Percentiles rank a stretch among this genome's conserved stretches.
Evolutionary conservation across 2,888 invertebrate genomes (phyloP).

Genomic region (Ectemnius continuus): DNA sequence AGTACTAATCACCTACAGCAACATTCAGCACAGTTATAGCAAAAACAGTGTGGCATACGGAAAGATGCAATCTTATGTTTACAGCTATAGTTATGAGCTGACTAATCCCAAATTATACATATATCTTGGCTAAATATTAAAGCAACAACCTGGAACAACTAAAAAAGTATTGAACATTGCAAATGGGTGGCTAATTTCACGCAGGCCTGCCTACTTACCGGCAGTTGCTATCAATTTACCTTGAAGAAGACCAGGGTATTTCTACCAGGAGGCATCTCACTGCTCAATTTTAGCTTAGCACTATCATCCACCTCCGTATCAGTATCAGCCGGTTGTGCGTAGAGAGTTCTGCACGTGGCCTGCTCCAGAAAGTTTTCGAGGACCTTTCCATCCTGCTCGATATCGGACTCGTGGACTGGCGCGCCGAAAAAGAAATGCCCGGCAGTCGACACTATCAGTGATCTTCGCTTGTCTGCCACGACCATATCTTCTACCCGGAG

Average conservation of each 20-base stretch:
- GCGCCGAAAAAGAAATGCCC: constrained; percentile 69
- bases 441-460: constrained; percentile 70
- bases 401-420: constrained; percentile 42
- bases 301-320: constrained; percentile 27
- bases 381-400: constrained; percentile 46
- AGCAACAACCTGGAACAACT: no score
- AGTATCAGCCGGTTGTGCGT: constrained; percentile 57
- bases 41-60: no score
- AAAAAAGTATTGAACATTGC: no score
- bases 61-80: no score
- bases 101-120: no score
- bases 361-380: constrained; percentile 71
- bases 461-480: constrained; percentile 64
- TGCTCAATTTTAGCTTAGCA: constrained; percentile 62
- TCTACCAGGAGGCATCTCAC: constrained; percentile 61
- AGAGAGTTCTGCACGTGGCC: constrained; percentile 68
- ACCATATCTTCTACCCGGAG: constrained; percentile 40
- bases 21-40: no score
- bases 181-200: no score
- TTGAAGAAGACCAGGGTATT: constrained; percentile 75
- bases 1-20: no score
- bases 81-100: no score
- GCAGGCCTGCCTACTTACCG: no score
- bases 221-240: constrained; percentile 53
- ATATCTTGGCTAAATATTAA: no score